Conservation (phyloP, 1,140 invertebrate genomes). For the Heliothis subflexa region DNA sequence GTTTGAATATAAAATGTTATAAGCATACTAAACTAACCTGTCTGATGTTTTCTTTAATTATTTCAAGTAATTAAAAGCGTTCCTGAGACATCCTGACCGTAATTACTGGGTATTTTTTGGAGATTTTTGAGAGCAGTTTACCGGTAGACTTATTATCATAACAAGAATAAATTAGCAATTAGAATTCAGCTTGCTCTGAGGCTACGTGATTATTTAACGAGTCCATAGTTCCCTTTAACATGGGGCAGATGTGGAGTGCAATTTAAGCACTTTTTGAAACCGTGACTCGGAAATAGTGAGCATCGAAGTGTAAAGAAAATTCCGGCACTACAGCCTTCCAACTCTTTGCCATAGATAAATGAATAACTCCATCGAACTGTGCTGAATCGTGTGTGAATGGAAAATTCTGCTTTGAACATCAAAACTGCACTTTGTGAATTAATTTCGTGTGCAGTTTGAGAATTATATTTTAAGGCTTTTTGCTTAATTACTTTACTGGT, state of each 20-base stretch:
- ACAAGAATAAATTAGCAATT: conserved; percentile 23
- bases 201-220: conserved; percentile 7
- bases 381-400: conserved; percentile 19
- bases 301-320: conserved; percentile 34
- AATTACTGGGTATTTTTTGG: not conserved
- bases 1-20: not conserved
- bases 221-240: conserved; percentile 4
- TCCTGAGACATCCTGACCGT: not conserved
- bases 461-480: not conserved
- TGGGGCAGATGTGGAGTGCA: conserved; percentile 38
- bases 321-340: not conserved
- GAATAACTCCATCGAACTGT: conserved; percentile 27
- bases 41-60: conserved; percentile 1
- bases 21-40: not conserved
- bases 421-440: conserved; percentile 13
- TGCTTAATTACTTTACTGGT: not conserved
- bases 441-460: conserved; percentile 2
- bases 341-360: conserved; percentile 39
- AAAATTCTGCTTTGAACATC: conserved; percentile 23
- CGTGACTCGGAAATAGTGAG: conserved; percentile 27
- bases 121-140: conserved; percentile 13
- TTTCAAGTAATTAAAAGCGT: not conserved
- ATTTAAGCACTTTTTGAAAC: conserved; percentile 38
- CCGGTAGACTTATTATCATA: conserved; percentile 25
- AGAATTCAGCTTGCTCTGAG: conserved; percentile 21